Percentiles rank a stretch among this genome's conserved stretches.
Evolutionary conservation across 1,140 invertebrate genomes (phyloP).

Genomic region (Pseudachorutes palmiensis): DNA sequence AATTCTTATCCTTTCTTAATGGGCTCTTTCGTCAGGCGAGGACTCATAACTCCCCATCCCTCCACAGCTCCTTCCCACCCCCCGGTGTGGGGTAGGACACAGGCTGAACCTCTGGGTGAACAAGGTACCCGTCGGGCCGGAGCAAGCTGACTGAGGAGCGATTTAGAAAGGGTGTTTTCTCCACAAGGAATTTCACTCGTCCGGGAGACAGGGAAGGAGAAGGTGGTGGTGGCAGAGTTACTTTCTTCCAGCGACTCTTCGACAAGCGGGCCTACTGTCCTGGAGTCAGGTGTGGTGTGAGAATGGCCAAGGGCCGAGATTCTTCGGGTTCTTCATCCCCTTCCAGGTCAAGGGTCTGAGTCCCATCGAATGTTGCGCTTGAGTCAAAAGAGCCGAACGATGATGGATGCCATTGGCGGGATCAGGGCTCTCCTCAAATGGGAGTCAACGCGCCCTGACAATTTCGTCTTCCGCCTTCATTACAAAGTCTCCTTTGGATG

Average conservation of each 20-base stretch:
- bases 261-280: too few relatives aligned
- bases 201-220: slow-evolving; percentile 7
- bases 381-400: slow-evolving; percentile 11
- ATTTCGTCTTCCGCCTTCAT: slow-evolving; percentile 79
- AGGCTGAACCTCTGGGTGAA: too few relatives aligned
- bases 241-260: too few relatives aligned
- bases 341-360: neutral
- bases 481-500: slow-evolving; percentile 81
- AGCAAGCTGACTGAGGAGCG: too few relatives aligned
- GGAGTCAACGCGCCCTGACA: slow-evolving; percentile 49
- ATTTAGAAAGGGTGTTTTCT: slow-evolving; percentile 1
- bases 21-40: slow-evolving; percentile 1
- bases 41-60: neutral
- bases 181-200: neutral
- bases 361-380: slow-evolving; percentile 2
- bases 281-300: neutral
- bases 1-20: slow-evolving; percentile 12
- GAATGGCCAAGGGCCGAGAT: neutral
- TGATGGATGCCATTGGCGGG: slow-evolving; percentile 11
- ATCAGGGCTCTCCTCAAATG: slow-evolving; percentile 15
- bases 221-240: neutral
- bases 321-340: neutral
- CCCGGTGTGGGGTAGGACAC: neutral
- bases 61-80: neutral
- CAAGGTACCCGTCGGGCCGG: too few relatives aligned